Base-by-base conservation (phyloP, 2,888 invertebrate genomes). In the Drosophila cognata region DNA sequence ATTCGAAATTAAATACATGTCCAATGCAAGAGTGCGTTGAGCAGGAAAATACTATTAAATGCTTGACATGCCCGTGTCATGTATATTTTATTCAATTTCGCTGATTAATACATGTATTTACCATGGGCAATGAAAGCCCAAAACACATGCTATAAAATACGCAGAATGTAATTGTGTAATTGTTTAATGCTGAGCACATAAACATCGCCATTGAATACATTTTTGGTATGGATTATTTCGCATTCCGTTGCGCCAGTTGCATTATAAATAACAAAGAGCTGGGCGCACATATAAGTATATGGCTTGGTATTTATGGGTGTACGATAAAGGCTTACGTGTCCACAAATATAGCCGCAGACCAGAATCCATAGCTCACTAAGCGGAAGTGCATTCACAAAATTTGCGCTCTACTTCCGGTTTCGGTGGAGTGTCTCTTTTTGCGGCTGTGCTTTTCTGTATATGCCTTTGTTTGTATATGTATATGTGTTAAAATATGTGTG, bases 321-420 rank as follows among this genome's bases (percentile, higher is more conserved):
- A 5, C 33, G 48, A 56, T 64, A 55, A 28, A 25, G 46, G 21
- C 4, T 16, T 46, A 46, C 16, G 43, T 43, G 21, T 43, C 21
- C 21, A 11, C 3, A 43, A 50, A 38, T 53, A 38, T 11, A 55
- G 59, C 60, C 18, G 13, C 28, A 52, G 25, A 28, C 36, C 4
- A 33, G 36, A 43, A 56, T 59, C 51, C 51, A 50, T 43, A 62
- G 35, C 64, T 58, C 83, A 71, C 77, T 60, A 71, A 82, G 60
- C 88, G 83, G 88, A 84, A 84, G 83, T 88, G 85, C 88, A 84
- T 82, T 80, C 84, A 85, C 80, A 82, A 82, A 85, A 85, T 84
- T 82, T 88, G 80, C 83, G 85, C 80, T 80, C 74, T 60, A 77
- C 88, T 87, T 87, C 88, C 88, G 82, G 85, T 74, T 87, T 79